Percentiles rank a stretch among this genome's conserved stretches.
Evolutionary conservation across 2,888 invertebrate genomes (phyloP).

Genomic region (Andrena haemorrhoa): DNA sequence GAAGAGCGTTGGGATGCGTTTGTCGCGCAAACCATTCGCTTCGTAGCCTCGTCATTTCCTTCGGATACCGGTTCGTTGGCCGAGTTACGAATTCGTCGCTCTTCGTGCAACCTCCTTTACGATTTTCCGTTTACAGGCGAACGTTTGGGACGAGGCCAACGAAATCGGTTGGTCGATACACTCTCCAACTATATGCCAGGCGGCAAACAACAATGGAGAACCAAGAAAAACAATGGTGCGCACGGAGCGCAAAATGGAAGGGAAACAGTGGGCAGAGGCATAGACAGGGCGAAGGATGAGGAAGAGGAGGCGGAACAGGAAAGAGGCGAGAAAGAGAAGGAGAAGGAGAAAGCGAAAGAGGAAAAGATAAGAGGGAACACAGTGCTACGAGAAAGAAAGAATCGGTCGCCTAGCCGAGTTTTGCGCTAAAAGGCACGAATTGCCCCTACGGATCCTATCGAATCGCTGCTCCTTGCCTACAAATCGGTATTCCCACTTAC

Average conservation of each 20-base stretch:
- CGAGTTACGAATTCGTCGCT: not conserved
- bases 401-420: not conserved
- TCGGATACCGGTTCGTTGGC: not conserved
- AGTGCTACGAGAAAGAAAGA: not conserved
- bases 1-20: constrained; percentile 2
- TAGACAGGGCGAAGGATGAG: not conserved
- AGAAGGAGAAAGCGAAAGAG: not conserved
- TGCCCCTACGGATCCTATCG: constrained; percentile 5
- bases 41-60: not conserved
- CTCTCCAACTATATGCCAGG: not conserved
- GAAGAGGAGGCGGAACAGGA: not conserved
- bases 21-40: not conserved
- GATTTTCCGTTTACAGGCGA: not conserved
- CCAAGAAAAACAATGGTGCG: not conserved
- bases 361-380: not conserved
- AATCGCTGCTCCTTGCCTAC: constrained; percentile 61
- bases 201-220: not conserved
- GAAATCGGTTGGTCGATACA: not conserved
- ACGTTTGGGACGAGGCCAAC: not conserved
- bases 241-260: too few species aligned
- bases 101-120: not conserved
- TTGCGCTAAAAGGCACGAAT: not conserved
- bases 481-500: constrained; percentile 81
- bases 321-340: not conserved
- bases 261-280: not conserved